These are phyloP conservation scores for Clanis bilineata DNA, from an alignment of 2,888 invertebrate species.

Conservation along the genomic window DNA sequence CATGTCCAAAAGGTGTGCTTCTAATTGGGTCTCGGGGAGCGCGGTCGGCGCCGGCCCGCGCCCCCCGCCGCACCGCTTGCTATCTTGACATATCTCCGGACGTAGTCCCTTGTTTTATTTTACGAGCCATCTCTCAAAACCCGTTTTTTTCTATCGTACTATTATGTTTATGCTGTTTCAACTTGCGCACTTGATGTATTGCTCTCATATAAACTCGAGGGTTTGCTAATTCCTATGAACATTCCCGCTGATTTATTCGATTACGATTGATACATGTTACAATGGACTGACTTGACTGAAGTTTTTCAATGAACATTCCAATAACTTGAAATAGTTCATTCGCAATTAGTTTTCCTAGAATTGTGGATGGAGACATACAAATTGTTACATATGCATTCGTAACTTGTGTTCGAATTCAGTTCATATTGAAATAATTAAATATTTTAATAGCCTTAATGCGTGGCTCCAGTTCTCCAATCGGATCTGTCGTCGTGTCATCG, in stretches of 20 bases:
- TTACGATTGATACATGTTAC: conserved; percentile 36
- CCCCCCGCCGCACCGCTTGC: conserved; percentile 72
- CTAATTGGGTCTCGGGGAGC: conserved; percentile 77
- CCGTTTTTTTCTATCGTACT: conserved; percentile 63
- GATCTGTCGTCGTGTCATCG: conserved; percentile 44
- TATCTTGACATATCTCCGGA: conserved; percentile 82
- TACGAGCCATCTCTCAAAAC: conserved; percentile 76
- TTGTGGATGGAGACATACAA: not conserved
- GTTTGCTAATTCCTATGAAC: conserved; percentile 56
- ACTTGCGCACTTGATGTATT: conserved; percentile 68
- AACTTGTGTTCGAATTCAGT: not conserved
- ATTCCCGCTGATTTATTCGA: conserved; percentile 40
- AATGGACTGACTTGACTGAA: conserved; percentile 24
- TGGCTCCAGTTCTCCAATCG: conserved; percentile 28
- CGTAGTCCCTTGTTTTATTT: conserved; percentile 79
- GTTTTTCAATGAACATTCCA: conserved; percentile 23
- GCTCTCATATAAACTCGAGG: conserved; percentile 55
- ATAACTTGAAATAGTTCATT: not conserved
- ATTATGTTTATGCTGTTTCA: conserved; percentile 67
- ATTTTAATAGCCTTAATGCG: conserved; percentile 12
- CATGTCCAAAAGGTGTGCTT: conserved; percentile 81
- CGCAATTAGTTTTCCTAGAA: not conserved
- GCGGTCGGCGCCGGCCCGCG: conserved; percentile 61
- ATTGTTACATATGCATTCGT: not conserved
- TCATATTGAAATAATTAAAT: conserved; percentile 10